Base-by-base conservation (phyloP, 2,888 invertebrate species). In the Panopea generosa region DNA sequence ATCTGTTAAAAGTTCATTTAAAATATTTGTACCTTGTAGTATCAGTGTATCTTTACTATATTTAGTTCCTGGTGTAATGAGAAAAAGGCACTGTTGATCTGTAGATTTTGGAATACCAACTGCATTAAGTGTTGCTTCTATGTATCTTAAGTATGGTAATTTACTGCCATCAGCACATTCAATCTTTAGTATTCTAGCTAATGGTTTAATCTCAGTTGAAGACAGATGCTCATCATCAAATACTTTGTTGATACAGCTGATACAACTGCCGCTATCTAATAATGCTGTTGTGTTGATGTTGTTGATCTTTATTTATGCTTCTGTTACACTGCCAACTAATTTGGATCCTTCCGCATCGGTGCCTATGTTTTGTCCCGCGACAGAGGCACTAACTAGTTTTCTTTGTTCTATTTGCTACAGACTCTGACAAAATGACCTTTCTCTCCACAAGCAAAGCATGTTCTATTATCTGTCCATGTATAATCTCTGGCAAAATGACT, bases 221-320 rank as follows among this genome's bases (percentile, higher is more conserved):
- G 2, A 3, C 4, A 63, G 22, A 53, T 63, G 43, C 22, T 29
- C 22, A 2, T 52, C 22, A 26, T 63, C 22, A 63, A 63, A 63
- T 33, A 3, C 1, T 27, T 65, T 11, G 14, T 11, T 18, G 16
- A 43, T 43, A 7, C 65, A n/a, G n/a, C n/a, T n/a, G n/a, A n/a
- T n/a, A n/a, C n/a, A n/a, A n/a, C n/a, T n/a, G n/a, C n/a, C n/a
- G 18, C 50, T 65, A 18, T 65, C 65, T 18, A 65, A 26, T 22
- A 55, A 18, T 11, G 65, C 45, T 45, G 3, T 43, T 2, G 45
- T 43, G 24, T 20, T 11, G 1, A 11, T 7, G 16, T 40, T 40
- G 40, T 40, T 40, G 40, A 40, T 40, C 40, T 40, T 40, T 11
- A 40, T 16, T 40, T 16, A 16, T 11, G 40, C 40, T n/a, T n/a